Conservation (phyloP, 2,797 vertebrate genomes). For the Rhyacichthys aspro region DNA sequence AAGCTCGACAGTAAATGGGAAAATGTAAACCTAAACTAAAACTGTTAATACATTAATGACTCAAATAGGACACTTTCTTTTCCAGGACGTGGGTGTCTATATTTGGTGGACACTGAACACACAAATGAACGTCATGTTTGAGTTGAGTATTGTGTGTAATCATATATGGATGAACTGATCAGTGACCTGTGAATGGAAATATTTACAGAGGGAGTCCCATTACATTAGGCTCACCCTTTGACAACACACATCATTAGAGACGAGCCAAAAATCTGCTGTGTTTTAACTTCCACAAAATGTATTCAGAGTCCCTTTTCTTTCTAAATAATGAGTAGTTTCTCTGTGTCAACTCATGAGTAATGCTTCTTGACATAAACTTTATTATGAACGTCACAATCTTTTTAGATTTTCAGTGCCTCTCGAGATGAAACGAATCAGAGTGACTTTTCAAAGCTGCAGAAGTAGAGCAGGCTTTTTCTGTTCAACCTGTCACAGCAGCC, state of each 20-base stretch:
- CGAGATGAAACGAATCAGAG: slow-evolving; percentile 13
- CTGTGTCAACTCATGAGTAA: no score
- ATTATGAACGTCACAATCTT: not conserved
- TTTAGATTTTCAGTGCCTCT: not conserved
- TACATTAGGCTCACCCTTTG: not conserved
- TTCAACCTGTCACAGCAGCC: slow-evolving; percentile 39
- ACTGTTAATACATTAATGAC: no score
- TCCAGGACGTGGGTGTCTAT: not conserved
- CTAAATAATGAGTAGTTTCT: no score
- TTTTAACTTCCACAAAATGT: no score
- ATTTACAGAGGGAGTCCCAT: not conserved
- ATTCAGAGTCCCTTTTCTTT: no score
- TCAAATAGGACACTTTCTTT: not conserved
- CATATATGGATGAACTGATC: not conserved
- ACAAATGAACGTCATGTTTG: slow-evolving; percentile 3
- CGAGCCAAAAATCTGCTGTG: no score
- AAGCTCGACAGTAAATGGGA: no score
- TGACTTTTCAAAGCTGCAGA: slow-evolving; percentile 46
- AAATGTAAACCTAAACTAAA: no score
- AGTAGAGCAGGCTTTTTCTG: slow-evolving; percentile 51
- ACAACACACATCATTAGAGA: not conserved
- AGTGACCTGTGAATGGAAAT: slow-evolving; percentile 7
- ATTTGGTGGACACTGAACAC: not conserved
- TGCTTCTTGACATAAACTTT: no score
- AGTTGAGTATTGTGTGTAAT: not conserved